A percentile compares a stretch with the other conserved stretches of the same genome.
phyloP scores from a whole-genome alignment of 2,888 invertebrate species.

The Drosophila setosimentum region DNA sequence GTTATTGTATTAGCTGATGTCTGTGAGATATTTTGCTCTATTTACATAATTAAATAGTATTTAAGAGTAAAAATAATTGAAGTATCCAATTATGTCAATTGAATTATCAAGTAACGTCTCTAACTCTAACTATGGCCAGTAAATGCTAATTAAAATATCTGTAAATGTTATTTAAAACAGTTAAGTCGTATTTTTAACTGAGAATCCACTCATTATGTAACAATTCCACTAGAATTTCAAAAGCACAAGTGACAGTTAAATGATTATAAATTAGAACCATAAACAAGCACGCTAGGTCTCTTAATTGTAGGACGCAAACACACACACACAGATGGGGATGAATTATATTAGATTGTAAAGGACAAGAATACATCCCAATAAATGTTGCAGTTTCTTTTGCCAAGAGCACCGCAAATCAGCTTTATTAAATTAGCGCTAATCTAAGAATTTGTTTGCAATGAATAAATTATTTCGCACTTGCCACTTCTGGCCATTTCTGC shows the following conservation, averaged over 20 bases:
- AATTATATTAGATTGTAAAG: conserved; percentile 15
- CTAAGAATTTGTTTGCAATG: conserved; percentile 62
- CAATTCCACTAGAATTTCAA: not conserved
- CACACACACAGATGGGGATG: not conserved
- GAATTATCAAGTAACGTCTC: not conserved
- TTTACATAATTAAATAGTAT: not conserved
- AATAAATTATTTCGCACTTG: conserved; percentile 71
- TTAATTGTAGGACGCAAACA: not conserved
- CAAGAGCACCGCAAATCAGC: conserved; percentile 4
- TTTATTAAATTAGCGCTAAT: conserved; percentile 60
- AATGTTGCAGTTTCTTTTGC: conserved; percentile 1
- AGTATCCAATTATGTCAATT: not conserved
- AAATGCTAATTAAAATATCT: not conserved
- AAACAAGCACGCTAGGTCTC: not conserved
- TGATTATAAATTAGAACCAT: not conserved
- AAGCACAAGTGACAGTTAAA: not conserved
- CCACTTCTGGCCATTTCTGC: not conserved
- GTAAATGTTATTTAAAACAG: not conserved
- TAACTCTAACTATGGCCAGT: too few species aligned
- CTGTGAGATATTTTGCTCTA: not conserved
- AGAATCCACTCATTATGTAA: not conserved
- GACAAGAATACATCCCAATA: not conserved
- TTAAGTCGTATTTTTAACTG: not conserved
- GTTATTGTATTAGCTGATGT: not conserved
- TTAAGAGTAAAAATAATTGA: not conserved